Conservation (phyloP, 1,140 invertebrate species). For the Protaetia brevitarsis region DNA sequence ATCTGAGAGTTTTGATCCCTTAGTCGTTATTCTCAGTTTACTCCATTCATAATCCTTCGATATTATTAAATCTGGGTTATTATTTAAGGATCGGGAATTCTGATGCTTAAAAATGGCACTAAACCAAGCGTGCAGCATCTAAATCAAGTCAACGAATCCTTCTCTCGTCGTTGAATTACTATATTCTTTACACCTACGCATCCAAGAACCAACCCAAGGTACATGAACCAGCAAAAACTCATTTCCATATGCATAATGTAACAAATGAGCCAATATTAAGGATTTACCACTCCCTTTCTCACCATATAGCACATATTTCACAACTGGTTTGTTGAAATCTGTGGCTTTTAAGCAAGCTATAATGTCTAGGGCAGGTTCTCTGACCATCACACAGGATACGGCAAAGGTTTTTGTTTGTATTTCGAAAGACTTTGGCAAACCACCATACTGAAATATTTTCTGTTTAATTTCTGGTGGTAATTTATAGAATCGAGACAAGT, state of each 20-base stretch:
- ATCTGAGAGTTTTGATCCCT: conserved; percentile 63
- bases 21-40: conserved; percentile 68
- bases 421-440: conserved; percentile 60
- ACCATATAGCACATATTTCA: conserved; percentile 73
- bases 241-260: conserved; percentile 72
- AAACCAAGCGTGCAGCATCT: conserved; percentile 75
- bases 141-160: conserved; percentile 72
- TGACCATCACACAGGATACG: conserved; percentile 74
- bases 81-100: conserved; percentile 66
- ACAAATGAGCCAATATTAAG: conserved; percentile 68
- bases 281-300: conserved; percentile 69
- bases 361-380: conserved; percentile 76
- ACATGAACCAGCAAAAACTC: conserved; percentile 76
- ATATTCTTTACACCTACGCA: conserved; percentile 66
- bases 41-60: conserved; percentile 78
- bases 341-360: conserved; percentile 69
- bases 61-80: conserved; percentile 61
- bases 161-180: conserved; percentile 62
- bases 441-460: conserved; percentile 58
- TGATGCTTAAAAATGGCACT: conserved; percentile 78
- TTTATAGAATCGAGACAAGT: conserved; percentile 64
- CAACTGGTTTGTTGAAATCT: conserved; percentile 68
- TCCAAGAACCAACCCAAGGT: conserved; percentile 75
- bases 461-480: conserved; percentile 53
- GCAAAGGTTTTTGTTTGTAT: conserved; percentile 70